These are phyloP conservation scores for Geococcyx californianus DNA, from an alignment of 2,113 vertebrate species.

Conservation along the genomic window DNA sequence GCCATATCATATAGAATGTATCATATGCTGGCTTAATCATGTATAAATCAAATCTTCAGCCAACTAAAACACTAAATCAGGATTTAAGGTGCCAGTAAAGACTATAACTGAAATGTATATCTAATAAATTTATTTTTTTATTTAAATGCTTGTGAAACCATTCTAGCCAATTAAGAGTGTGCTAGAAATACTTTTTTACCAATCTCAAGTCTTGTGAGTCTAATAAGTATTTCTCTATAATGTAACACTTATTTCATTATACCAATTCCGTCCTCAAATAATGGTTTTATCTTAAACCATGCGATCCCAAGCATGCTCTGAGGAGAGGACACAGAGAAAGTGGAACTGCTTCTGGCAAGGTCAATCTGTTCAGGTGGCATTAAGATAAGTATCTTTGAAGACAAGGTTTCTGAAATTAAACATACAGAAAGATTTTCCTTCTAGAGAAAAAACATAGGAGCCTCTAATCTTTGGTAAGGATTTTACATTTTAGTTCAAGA, in stretches of 20 bases:
- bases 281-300: background rate
- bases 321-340: background rate
- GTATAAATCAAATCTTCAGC: background rate
- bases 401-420: background rate
- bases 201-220: background rate
- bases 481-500: background rate
- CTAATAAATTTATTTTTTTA: background rate
- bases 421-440: background rate
- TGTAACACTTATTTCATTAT: background rate
- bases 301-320: background rate
- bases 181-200: background rate
- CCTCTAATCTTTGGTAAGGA: background rate
- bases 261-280: background rate
- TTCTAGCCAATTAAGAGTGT: background rate
- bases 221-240: background rate
- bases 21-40: background rate
- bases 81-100: background rate
- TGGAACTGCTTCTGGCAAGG: background rate
- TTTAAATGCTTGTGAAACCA: background rate
- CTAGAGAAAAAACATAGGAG: background rate
- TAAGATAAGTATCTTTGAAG: background rate
- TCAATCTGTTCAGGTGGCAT: background rate
- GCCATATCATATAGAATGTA: background rate
- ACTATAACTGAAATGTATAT: background rate
- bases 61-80: background rate